A percentile compares a stretch with the other conserved stretches of the same genome.
Evolutionary conservation across 1,140 invertebrate genomes (phyloP).

Genomic region (Teleopsis dalmanni): DNA sequence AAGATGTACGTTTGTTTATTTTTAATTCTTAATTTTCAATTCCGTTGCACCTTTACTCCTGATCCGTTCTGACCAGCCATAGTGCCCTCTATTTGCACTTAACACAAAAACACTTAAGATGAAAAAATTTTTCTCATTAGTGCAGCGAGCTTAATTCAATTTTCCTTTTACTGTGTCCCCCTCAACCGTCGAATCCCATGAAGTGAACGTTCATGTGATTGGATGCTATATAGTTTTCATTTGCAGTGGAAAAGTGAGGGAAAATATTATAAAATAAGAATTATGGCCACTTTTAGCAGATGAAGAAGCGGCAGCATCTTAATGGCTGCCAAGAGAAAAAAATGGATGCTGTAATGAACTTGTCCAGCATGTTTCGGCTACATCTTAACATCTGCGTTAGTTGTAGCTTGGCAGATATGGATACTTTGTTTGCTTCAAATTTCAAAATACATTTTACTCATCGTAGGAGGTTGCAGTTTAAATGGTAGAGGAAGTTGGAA

Average conservation of each 20-base stretch:
- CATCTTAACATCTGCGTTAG: too few relatives aligned
- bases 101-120: conserved; percentile 6
- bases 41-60: background rate
- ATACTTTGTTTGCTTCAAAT: too few relatives aligned
- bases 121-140: conserved; percentile 8
- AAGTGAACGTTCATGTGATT: too few relatives aligned
- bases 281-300: background rate
- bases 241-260: too few relatives aligned
- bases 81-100: background rate
- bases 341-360: conserved; percentile 2
- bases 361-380: background rate
- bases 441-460: too few relatives aligned
- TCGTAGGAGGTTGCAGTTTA: too few relatives aligned
- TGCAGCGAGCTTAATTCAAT: conserved; percentile 6
- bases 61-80: background rate
- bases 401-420: too few relatives aligned
- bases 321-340: background rate
- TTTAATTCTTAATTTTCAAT: background rate
- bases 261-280: background rate
- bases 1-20: background rate
- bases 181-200: background rate
- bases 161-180: background rate
- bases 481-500: too few relatives aligned
- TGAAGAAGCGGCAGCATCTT: background rate
- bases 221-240: too few relatives aligned